Evolutionary conservation across 2,113 vertebrate species (phyloP).

Genomic region (Corvus hawaiiensis): DNA sequence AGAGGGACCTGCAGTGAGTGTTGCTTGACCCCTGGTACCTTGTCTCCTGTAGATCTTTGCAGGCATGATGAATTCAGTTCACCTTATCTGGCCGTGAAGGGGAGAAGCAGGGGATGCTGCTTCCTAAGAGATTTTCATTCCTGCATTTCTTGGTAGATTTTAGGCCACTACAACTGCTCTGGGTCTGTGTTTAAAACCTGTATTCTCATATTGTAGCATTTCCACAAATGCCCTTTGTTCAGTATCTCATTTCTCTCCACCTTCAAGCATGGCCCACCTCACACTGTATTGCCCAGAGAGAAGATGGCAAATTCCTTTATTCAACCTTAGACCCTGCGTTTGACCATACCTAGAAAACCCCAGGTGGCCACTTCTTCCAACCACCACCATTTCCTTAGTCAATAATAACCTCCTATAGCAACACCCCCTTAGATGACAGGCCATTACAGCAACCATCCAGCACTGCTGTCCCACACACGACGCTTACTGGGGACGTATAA

Average conservation of each 20-base stretch:
- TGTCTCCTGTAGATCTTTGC: not conserved
- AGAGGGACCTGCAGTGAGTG: not conserved
- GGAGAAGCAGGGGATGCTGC: not conserved
- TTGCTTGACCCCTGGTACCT: not conserved
- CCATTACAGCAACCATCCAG: not conserved
- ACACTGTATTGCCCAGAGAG: not conserved
- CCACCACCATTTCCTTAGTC: not conserved
- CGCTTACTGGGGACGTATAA: not conserved
- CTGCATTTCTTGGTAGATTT: not conserved
- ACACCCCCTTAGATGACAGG: not conserved
- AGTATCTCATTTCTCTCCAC: not conserved
- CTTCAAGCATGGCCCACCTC: not conserved
- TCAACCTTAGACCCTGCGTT: accelerated
- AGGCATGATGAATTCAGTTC: not conserved
- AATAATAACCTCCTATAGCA: not conserved
- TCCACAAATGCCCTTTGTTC: not conserved
- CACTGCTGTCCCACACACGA: not conserved
- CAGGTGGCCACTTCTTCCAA: not conserved
- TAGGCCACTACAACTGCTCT: not conserved
- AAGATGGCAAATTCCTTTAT: not conserved
- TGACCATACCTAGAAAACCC: not conserved
- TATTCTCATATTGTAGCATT: not conserved
- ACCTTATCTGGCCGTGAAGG: accelerated
- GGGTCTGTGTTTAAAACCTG: not conserved
- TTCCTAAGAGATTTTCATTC: not conserved